Base-by-base conservation (phyloP, 2,888 invertebrate species). In the Xestia xanthographa region DNA sequence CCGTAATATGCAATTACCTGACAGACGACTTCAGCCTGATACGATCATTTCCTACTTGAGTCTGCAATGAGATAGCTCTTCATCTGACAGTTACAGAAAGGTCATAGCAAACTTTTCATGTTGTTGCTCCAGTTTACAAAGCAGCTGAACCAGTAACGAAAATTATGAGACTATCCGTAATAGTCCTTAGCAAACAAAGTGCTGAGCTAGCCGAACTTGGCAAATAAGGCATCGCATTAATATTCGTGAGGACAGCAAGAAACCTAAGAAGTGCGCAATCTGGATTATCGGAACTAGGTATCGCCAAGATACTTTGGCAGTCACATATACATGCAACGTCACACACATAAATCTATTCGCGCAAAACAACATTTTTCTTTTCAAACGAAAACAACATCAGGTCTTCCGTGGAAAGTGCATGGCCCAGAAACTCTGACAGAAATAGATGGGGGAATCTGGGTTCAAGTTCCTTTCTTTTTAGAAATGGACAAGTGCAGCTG, bases 211-310 rank as follows among this genome's bases (percentile, higher is more conserved):
- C 58, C 56, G 20, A 60, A 65, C 26, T 60, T 72, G 38, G 38
- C 58, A 72, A 72, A 53, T 71, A 65, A 58, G 68, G 45, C 34
- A 60, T 29, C 38, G 34, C 45, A 56, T 50, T 78, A 38, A 26
- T 22, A 45, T 65, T 80, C 9, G 22, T 68, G 60, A 80, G 65
- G 71, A 68, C 60, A 73, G 43, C 38, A 38, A 67, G 53, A 69
- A 75, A 76, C 73, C 66, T 56, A 76, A 79, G 34, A n/a, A 38
- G 29, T 81, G 63, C 63, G 71, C 62, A 56, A 86, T 86, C 29
- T 58, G 50, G 75, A 80, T 87, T 77, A 84, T 77, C 67, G 34
- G 70, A 77, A 80, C 72, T 72, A 77, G 34, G 58, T 22, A 74
- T 72, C 58, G 45, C 38, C 60, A 56, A 80, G n/a, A 75, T 63